Evolutionary conservation across 2,888 invertebrate species (phyloP).

Genomic region (Minunthozetes semirufus): DNA sequence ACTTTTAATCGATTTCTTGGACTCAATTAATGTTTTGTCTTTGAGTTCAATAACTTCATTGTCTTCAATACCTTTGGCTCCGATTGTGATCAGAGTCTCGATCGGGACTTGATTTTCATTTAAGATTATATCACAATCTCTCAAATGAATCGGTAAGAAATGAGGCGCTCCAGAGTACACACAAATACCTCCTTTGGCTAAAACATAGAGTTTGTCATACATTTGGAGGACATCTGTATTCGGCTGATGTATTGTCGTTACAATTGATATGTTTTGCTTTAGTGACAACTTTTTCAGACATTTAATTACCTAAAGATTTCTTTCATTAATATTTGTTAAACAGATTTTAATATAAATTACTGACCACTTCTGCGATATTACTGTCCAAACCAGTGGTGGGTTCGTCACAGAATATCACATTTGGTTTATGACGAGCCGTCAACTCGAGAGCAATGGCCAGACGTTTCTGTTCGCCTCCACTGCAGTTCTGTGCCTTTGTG

Average conservation of each 20-base stretch:
- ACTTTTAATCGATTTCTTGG: background rate
- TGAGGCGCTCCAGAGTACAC: background rate
- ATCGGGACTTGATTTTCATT: conserved; percentile 7
- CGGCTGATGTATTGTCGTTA: no score
- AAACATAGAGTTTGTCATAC: background rate
- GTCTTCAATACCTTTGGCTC: background rate
- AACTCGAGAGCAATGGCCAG: background rate
- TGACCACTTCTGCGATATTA: background rate
- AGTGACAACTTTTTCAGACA: background rate
- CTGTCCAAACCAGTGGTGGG: background rate
- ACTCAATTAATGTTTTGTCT: background rate
- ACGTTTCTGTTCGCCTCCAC: conserved; percentile 16
- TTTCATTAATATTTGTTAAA: no score
- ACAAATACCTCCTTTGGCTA: conserved; percentile 10
- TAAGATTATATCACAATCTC: background rate
- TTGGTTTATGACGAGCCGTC: background rate
- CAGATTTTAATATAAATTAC: no score
- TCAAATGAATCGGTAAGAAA: background rate
- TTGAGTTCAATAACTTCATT: background rate
- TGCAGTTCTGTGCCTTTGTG: background rate
- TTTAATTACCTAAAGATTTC: background rate
- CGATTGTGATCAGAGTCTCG: background rate
- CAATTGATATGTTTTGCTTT: background rate
- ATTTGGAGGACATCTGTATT: background rate
- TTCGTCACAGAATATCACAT: background rate